Evolutionary conservation across 2,888 invertebrate species (phyloP), one percentile per base, ranked within the genome.

Genomic region (Oxystoma pomonae): DNA sequence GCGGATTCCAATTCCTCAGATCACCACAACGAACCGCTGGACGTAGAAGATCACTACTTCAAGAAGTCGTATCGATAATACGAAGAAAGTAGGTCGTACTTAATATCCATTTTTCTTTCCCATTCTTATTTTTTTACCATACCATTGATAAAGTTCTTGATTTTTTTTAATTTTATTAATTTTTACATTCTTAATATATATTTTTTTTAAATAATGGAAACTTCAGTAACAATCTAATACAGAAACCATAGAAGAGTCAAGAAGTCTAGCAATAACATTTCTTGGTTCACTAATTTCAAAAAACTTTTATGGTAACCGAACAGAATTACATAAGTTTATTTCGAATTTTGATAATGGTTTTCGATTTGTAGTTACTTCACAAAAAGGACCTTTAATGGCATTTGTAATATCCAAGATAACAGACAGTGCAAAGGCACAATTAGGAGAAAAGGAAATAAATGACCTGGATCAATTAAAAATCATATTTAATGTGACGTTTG

Each of bases 321-420:
- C 18, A 1, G 62, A 58, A n/a, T 17, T 62, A 9, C 21, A 62
- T 58, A 58, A 62, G 52, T 62, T 57, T 62, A 57, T 62, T 20
- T 20, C 62, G 5, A 62, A 62, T 52, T 62, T 57, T 52, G 21
- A 58, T 12, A 57, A 16, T 58, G 62, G 57, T 1, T 57, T 62
- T 52, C 5, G 20, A 16, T 62, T 62, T 52, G 62, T 16, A 9
- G n/a, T 53, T 19, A 35, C 2, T 12, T 1, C 1, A 0, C 1
- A 20, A 7, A 53, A 1, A 1, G 53, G 58, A 2, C 50, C 52
- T 1, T 16, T 57, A 1, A 57, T 58, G 7, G 62, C 58, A 1
- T 62, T 21, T 22, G 62, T 62, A 7, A 62, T 62, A 50, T 51
- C 58, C 3, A 52, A 58, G 52, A 62, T 62, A 16, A 62, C 62